A percentile compares a stretch with the other conserved stretches of the same genome.
These are phyloP conservation scores for Phymanthus crucifer DNA, from an alignment of 92 coral and sea anemone species.

Conservation along the genomic window DNA sequence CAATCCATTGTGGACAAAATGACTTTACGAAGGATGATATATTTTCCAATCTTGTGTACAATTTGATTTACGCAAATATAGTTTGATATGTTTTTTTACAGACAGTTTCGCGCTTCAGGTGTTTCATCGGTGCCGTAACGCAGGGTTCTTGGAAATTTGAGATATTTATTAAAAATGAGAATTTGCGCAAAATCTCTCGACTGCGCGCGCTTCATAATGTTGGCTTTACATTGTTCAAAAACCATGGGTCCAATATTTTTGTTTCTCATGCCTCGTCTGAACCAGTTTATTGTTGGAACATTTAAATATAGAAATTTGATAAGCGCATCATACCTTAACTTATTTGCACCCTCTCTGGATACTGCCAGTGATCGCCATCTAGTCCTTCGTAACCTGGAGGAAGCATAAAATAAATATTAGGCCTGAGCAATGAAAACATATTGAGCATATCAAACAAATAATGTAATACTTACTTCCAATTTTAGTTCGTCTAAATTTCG, in stretches of 20 bases:
- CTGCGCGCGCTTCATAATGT: no score
- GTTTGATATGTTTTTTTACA: neutral
- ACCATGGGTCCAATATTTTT: no score
- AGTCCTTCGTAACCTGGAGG: neutral
- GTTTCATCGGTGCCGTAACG: neutral
- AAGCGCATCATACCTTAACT: neutral
- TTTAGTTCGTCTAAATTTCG: neutral
- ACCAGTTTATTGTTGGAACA: no score
- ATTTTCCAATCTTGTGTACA: neutral
- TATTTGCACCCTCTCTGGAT: neutral
- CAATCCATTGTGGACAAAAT: neutral
- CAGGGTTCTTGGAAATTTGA: neutral
- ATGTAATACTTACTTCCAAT: neutral
- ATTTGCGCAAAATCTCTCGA: neutral
- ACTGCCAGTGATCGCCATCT: neutral
- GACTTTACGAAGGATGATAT: neutral
- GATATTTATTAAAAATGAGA: neutral
- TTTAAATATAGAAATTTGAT: neutral
- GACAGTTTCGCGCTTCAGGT: neutral
- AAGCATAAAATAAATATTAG: neutral
- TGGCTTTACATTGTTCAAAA: no score
- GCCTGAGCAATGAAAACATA: no score
- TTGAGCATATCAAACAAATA: no score
- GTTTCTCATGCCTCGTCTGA: no score
- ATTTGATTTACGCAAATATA: neutral